Evolutionary conservation across 2,113 vertebrate species (phyloP).

Genomic region (Dolichallabes microphthalmus): DNA sequence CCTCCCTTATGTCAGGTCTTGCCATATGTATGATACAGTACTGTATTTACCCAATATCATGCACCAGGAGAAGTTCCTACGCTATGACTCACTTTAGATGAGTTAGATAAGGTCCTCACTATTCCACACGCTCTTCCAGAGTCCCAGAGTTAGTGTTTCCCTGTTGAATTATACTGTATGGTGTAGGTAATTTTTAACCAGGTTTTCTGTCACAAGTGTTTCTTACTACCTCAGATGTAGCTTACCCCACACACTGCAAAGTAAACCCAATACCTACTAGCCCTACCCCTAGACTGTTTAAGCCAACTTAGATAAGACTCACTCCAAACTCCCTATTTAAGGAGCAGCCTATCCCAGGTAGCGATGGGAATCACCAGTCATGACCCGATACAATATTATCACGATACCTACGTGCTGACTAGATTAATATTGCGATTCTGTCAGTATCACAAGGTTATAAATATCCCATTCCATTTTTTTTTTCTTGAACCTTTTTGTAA

Average conservation of each 20-base stretch:
- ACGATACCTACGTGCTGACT: too few species aligned
- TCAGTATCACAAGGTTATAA: too few species aligned
- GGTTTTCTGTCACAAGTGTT: neutral
- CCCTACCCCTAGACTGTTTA: neutral
- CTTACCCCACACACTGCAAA: neutral
- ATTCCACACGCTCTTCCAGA: neutral
- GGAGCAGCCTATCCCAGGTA: neutral
- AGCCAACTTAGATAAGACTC: neutral
- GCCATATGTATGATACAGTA: neutral
- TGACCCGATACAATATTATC: too few species aligned
- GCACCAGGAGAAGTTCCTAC: neutral
- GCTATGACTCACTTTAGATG: neutral
- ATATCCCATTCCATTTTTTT: too few species aligned
- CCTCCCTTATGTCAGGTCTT: neutral
- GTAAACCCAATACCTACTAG: neutral
- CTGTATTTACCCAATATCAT: neutral
- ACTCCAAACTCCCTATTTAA: neutral
- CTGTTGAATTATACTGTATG: neutral
- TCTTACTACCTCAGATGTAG: neutral
- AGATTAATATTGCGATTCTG: too few species aligned
- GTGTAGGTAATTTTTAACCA: neutral
- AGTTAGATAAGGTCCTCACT: neutral
- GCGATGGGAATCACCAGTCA: too few species aligned
- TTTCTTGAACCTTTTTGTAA: too few species aligned
- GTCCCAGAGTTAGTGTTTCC: neutral